phyloP scores from a whole-genome alignment of 2,113 vertebrate species.

The Nesospiza acunhae region DNA sequence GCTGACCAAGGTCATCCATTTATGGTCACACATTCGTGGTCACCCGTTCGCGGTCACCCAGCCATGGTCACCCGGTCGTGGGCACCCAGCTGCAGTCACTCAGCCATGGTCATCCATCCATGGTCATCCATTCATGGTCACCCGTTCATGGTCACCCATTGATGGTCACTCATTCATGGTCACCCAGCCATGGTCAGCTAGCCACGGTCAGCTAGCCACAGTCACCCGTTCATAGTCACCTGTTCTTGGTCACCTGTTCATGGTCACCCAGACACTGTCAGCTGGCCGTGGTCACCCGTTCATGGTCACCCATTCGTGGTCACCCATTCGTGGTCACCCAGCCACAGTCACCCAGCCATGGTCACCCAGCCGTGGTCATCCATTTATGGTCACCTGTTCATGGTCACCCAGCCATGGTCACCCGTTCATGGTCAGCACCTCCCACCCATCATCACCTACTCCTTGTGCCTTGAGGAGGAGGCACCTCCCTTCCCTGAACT shows the following conservation, averaged over 20 bases:
- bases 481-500: not conserved
- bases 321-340: accelerated
- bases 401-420: not conserved
- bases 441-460: not conserved
- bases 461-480: no score
- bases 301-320: accelerated
- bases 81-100: not conserved
- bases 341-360: not conserved
- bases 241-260: accelerated
- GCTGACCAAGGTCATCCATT: no score
- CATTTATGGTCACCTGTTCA: accelerated
- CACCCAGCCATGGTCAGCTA: not conserved
- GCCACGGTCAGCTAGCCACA: no score
- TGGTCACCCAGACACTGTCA: not conserved
- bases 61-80: no score
- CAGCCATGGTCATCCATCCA: no score
- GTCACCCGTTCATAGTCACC: accelerated
- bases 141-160: not conserved
- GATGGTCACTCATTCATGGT: no score
- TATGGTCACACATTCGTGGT: no score
- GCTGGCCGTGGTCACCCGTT: accelerated
- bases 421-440: not conserved
- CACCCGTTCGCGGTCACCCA: accelerated
- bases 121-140: no score
- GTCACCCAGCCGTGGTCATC: accelerated